A percentile compares a stretch with the other conserved stretches of the same genome.
Evolutionary conservation across 2,888 invertebrate genomes (phyloP).

Genomic region (Scrobipalpa atriplicella): DNA sequence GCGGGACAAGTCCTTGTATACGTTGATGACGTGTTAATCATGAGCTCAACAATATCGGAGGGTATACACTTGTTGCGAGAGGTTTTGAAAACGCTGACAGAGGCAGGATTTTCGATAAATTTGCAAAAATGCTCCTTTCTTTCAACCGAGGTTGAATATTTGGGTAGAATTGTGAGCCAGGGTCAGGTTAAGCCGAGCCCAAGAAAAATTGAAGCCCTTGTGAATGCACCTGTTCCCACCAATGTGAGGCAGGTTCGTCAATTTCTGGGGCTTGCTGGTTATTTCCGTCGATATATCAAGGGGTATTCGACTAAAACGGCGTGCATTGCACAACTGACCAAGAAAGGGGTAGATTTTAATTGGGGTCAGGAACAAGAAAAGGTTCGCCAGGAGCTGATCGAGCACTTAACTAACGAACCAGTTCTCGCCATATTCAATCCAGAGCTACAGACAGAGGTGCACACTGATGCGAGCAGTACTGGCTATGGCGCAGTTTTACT

Average conservation of each 20-base stretch:
- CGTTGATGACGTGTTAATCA: slow-evolving; percentile 23
- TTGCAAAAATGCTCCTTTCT: slow-evolving; percentile 30
- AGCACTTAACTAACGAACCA: background rate
- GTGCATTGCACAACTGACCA: background rate
- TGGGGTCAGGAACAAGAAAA: background rate
- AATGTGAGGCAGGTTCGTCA: slow-evolving; percentile 6
- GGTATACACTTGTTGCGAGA: background rate
- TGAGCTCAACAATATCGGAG: background rate
- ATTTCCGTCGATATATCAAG: background rate
- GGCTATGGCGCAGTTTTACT: background rate
- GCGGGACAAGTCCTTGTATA: slow-evolving; percentile 18
- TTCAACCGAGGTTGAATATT: slow-evolving; percentile 29
- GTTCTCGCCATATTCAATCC: background rate
- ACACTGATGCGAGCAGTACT: background rate
- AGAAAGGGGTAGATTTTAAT: background rate
- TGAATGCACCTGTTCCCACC: background rate
- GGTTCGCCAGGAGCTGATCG: background rate
- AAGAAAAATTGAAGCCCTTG: background rate
- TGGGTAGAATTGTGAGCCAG: too few relatives aligned
- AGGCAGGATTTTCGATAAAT: slow-evolving; percentile 30
- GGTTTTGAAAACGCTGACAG: background rate
- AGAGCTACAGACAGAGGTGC: slow-evolving; percentile 10
- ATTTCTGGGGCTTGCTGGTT: slow-evolving; percentile 12
- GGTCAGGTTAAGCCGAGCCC: slow-evolving; percentile 23
- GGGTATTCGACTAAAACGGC: background rate